Evolutionary conservation across 2,797 vertebrate genomes (phyloP).

Genomic region (Sebastes matsubarae): DNA sequence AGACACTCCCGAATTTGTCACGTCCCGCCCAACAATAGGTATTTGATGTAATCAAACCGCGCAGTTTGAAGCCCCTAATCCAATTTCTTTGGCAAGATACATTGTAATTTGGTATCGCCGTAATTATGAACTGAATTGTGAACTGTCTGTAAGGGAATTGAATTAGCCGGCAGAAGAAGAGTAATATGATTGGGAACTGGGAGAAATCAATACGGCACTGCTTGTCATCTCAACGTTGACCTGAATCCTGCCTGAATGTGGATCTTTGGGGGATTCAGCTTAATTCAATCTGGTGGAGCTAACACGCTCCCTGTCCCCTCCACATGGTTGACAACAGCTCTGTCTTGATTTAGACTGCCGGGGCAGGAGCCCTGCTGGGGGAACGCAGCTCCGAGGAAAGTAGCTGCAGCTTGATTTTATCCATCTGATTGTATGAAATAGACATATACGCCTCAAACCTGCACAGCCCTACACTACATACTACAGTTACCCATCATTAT

Average conservation of each 20-base stretch:
- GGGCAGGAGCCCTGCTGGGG: conserved; percentile 56
- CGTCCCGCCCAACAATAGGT: conserved; percentile 68
- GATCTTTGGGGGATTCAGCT: conserved; percentile 76
- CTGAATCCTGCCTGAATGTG: conserved; percentile 76
- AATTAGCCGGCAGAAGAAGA: conserved; percentile 76
- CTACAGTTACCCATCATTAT: background rate
- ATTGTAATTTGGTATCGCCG: conserved; percentile 75
- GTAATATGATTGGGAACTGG: conserved; percentile 80
- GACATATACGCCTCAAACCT: background rate
- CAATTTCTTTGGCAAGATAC: conserved; percentile 74
- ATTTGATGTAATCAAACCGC: conserved; percentile 77
- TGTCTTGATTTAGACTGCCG: conserved; percentile 76
- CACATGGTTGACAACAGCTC: conserved; percentile 72
- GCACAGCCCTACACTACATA: background rate
- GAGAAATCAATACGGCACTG: conserved; percentile 78
- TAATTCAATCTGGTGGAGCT: conserved; percentile 77
- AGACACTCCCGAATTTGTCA: conserved; percentile 60
- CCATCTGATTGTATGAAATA: conserved; percentile 31
- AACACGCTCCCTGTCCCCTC: conserved; percentile 74
- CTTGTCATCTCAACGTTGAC: conserved; percentile 73
- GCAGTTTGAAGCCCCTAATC: conserved; percentile 77
- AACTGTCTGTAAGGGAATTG: conserved; percentile 76
- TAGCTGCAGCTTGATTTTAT: conserved; percentile 51
- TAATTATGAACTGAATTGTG: conserved; percentile 81
- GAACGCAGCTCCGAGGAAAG: conserved; percentile 33